Base-by-base conservation (phyloP, 2,888 invertebrate species). In the Caenorhabditis sinica region DNA sequence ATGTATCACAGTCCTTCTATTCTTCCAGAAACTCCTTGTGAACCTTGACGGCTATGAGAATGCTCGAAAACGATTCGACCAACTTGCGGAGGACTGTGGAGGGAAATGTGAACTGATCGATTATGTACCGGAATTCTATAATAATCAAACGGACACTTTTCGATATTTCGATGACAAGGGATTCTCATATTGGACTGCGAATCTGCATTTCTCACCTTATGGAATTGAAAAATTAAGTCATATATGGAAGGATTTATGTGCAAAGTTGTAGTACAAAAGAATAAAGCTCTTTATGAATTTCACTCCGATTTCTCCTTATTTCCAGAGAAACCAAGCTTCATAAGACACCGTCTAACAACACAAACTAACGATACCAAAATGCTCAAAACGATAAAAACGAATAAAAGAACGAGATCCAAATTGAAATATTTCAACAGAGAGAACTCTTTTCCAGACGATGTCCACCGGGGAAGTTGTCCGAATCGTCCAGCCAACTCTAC, bases 401-500 rank as follows among this genome's bases (percentile, higher is more conserved):
- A 61, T 30, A 72, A 15, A 8, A 83, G 40, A 23, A 84, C 58
- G 4, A 84, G 20, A 68, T 84, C 84, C 33, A 84, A 60, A 58
- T 81, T 81, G 65, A 80, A 84, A 69, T 84, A 84, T 68, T 84
- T 73, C 40, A 76, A 23, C 3, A 84, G 8, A 0, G 77, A 69
- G 40, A 84, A 79, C 6, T 76, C 17, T 53, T 49, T 81, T 60
- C 79, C 69, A 23, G 84, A 30, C 20, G 68, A 73, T 28, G 77
- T 79, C 81, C 80, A 84, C 45, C 81, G 11, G 25, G 81, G 72
- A 72, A 81, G 71, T 40, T 51, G 71, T 15, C 84, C 84, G 17
- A 84, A 84, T 45, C 74, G 33, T 53, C 84, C 84, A 20, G 84
- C 84, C 66, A 84, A 49, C 30, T 75, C 75, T 0, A 84, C 45